Evolutionary conservation across 1,140 invertebrate species (phyloP), one percentile per base, ranked within the genome.

Genomic region (Brachionus koreanus): DNA sequence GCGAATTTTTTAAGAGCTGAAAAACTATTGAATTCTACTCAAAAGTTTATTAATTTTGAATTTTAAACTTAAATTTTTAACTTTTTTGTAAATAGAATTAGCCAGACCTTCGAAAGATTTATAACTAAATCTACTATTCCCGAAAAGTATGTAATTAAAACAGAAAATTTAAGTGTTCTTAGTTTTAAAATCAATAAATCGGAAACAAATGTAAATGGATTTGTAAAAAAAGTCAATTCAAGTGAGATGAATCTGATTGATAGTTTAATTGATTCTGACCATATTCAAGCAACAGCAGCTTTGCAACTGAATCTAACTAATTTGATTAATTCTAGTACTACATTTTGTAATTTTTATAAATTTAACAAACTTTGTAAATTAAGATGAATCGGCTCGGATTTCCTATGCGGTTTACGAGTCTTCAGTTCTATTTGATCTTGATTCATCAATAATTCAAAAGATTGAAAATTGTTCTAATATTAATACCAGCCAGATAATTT

Each of bases 381-480:
- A 23, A 65, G 49, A 65, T 37, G 29, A 19, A 35, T 57, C 76
- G 29, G 25, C 42, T 25, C 16, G 69, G 12, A 43, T 74, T n/a
- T 74, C 69, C 12, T 74, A 43, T 12, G 69, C 39, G 12, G 42
- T 74, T 13, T 74, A 74, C 29, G 29, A 79, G n/a, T 42, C 37
- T 19, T 65, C 49, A n/a, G 19, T 79, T 61, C 39, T 79, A 29
- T 79, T 79, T 57, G 76, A 79, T 61, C n/a, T 79, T n/a, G 35
- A 65, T 7, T 79, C 76, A 25, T 65, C 49, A 13, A 12, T 79
- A n/a, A 61, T 61, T 42, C 61, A 61, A 65, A 19, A 12, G n/a
- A 42, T n/a, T 39, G 10, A 33, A 5, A 79, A 61, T 61, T 79
- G 49, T 43, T 57, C 49, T 19, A 61, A 5, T 29, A 61, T 79